These are phyloP conservation scores for Huso huso DNA, from an alignment of 2,797 vertebrate species.

Conservation along the genomic window DNA sequence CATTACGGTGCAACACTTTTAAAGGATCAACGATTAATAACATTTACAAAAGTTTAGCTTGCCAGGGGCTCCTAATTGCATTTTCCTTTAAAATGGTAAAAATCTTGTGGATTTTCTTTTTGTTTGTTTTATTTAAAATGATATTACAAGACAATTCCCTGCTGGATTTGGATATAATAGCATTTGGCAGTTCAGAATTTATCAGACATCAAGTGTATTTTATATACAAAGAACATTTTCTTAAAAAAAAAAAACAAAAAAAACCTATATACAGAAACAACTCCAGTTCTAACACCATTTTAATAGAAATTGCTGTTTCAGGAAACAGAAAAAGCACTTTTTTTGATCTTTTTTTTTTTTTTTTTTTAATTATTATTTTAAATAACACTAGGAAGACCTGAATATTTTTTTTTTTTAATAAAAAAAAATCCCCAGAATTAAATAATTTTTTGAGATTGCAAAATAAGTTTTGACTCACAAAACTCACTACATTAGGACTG, in stretches of 20 bases:
- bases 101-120: constrained; percentile 24
- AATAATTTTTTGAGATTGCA: constrained; percentile 67
- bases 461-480: constrained; percentile 83
- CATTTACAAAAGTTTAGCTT: too few relatives aligned
- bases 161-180: constrained; percentile 52
- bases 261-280: constrained; percentile 66
- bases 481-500: constrained; percentile 84
- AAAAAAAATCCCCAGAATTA: constrained; percentile 74
- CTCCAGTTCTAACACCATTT: constrained; percentile 86
- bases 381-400: constrained; percentile 98
- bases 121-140: constrained; percentile 37
- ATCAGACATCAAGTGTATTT: constrained; percentile 45
- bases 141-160: constrained; percentile 50
- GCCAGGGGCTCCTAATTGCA: constrained; percentile 33
- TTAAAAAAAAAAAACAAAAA: constrained; percentile 58
- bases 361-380: constrained; percentile 56
- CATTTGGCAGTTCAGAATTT: constrained; percentile 68
- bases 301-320: constrained; percentile 83
- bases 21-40: too few relatives aligned
- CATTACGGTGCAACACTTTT: too few relatives aligned
- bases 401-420: constrained; percentile 71
- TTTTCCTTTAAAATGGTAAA: constrained; percentile 24
- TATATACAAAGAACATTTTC: constrained; percentile 52
- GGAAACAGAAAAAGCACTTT: constrained; percentile 95
- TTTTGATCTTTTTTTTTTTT: constrained; percentile 34